A percentile compares a stretch with the other conserved stretches of the same genome.
phyloP scores from a whole-genome alignment of 1,140 invertebrate species.

The Lasioglossum albipes region DNA sequence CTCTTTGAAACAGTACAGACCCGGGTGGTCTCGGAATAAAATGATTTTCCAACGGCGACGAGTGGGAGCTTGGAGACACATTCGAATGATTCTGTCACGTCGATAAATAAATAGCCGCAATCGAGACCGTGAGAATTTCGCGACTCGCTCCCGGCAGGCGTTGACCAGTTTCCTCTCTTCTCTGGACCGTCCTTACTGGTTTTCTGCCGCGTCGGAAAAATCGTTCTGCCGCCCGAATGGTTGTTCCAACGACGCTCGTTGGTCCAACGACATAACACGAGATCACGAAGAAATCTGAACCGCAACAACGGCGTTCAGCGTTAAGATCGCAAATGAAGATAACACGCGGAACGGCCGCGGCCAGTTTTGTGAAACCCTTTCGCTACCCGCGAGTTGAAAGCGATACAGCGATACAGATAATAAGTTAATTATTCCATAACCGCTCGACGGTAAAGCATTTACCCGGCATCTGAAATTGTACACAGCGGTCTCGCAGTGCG shows the following conservation, averaged over 20 bases:
- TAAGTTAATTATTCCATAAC: slow-evolving; percentile 17
- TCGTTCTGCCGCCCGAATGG: slow-evolving; percentile 5
- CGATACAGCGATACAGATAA: slow-evolving; percentile 20
- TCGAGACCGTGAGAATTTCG: background rate
- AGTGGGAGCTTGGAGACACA: background rate
- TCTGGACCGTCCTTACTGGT: background rate
- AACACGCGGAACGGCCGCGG: background rate
- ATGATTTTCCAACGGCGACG: background rate
- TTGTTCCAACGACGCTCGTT: slow-evolving; percentile 27
- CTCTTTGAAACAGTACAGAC: background rate
- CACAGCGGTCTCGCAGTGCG: no score
- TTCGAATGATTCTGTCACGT: slow-evolving; percentile 1
- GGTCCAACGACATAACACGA: background rate
- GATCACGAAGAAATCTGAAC: slow-evolving; percentile 37
- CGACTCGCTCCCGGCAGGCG: background rate
- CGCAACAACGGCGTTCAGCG: slow-evolving; percentile 26
- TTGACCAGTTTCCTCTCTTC: background rate
- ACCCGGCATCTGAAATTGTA: background rate
- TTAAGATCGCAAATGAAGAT: slow-evolving; percentile 26
- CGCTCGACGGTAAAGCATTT: background rate
- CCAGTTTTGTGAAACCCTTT: background rate
- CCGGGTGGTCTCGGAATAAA: background rate
- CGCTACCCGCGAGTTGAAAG: background rate
- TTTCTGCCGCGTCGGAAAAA: background rate
- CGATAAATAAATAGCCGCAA: slow-evolving; percentile 5